phyloP scores from a whole-genome alignment of 2,888 invertebrate genomes.

The Drosophila diplacantha region DNA sequence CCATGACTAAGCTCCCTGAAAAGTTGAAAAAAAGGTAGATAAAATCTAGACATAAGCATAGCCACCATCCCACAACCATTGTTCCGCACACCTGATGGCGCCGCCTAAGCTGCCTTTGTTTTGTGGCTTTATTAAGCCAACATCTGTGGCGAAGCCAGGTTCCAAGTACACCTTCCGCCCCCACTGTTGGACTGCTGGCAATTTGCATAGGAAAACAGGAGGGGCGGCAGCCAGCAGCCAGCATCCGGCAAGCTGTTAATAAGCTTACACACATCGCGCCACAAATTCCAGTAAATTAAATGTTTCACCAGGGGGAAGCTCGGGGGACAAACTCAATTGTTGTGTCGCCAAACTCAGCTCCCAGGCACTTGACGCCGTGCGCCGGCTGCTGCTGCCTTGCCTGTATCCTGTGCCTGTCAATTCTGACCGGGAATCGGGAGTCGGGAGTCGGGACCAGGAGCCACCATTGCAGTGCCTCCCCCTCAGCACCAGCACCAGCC shows the following conservation, averaged over 20 bases:
- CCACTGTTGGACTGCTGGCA: background rate
- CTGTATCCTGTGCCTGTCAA: slow-evolving; percentile 67
- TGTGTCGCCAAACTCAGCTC: slow-evolving; percentile 59
- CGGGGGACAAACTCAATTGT: slow-evolving; percentile 62
- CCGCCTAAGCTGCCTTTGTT: slow-evolving; percentile 26
- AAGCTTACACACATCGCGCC: slow-evolving; percentile 65
- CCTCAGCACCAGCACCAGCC: background rate
- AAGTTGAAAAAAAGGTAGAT: background rate
- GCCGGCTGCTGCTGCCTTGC: slow-evolving; percentile 33
- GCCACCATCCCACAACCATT: slow-evolving; percentile 6
- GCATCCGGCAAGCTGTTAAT: slow-evolving; percentile 56
- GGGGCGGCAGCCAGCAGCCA: slow-evolving; percentile 1
- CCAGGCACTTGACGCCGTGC: slow-evolving; percentile 62
- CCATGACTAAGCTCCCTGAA: background rate
- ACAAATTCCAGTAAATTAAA: slow-evolving; percentile 68
- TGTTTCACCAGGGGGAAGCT: slow-evolving; percentile 52
- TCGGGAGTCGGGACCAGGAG: background rate
- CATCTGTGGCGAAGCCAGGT: slow-evolving; percentile 8
- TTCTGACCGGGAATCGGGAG: slow-evolving; percentile 46
- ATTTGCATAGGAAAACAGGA: slow-evolving; percentile 69
- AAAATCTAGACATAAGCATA: background rate
- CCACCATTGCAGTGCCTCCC: background rate
- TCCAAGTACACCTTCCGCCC: background rate
- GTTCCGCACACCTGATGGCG: slow-evolving; percentile 12
- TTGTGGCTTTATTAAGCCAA: slow-evolving; percentile 28